Base-by-base conservation (phyloP, 2,797 vertebrate genomes). In the Brachyalestes nurse region DNA sequence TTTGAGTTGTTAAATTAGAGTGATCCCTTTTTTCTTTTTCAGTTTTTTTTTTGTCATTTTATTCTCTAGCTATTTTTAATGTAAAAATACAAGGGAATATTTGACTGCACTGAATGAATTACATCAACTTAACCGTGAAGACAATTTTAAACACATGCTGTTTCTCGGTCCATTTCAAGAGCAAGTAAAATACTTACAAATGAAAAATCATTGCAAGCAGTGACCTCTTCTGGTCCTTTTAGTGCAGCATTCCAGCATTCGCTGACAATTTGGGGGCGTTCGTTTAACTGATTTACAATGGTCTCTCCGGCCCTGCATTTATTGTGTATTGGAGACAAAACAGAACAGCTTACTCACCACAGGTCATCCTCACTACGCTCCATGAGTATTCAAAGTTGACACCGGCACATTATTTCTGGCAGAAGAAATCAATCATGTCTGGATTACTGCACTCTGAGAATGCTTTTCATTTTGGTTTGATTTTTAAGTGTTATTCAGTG, bases 371-470 rank as follows among this genome's bases (percentile, higher is more conserved):
- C 53, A 58, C 28, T 23, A 25, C 8, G 3, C 34, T 45, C 6
- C 38, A 74, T 60, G 38, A 74, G 60, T 60, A 74, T 74, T 74
- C 38, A 74, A 23, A 45, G 34, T n/a, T 17, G 38, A 72, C 16
- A 25, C 67, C 45, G 42, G 2, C 67, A 14, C 55, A 25, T 45
- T 21, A 60, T 23, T 60, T 34, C 12, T n/a, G 70, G 25, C 70
- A 38, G 16, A 55, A 55, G 12, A 55, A 19, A 23, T 34, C 65
- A 53, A 25, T 4, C 69, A 23, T 34, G 21, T 71, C 47, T 45
- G 19, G 66, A 23, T 16, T 4, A 45, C 23, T 38, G 23, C 16
- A 16, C 71, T 57, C 28, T 72, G 16, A 21, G 51, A 40, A 16
- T 17, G n/a, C 10, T 42, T 40, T 60, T 14, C 40, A 1, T 57